Evolutionary conservation across 2,113 vertebrate species (phyloP).

Genomic region (Rhinolophus ferrumequinum): DNA sequence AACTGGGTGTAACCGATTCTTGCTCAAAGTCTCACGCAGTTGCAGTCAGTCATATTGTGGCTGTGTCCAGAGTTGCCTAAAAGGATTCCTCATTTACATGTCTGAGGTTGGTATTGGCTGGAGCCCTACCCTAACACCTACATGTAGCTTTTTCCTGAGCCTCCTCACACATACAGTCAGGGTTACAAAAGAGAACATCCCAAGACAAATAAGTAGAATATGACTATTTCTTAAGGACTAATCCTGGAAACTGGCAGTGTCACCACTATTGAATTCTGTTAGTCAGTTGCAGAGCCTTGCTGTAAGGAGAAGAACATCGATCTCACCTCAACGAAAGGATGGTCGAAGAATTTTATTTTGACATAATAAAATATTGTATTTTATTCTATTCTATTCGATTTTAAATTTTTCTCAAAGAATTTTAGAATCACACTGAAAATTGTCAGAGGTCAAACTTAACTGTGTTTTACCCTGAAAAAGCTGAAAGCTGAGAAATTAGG

Average conservation of each 20-base stretch:
- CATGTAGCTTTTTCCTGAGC: background rate
- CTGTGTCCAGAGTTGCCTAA: background rate
- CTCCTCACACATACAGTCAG: background rate
- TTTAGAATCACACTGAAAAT: background rate
- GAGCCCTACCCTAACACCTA: no score
- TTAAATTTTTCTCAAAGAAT: background rate
- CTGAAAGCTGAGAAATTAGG: background rate
- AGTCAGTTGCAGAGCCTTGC: background rate
- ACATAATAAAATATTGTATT: no score
- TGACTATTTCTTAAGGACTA: background rate
- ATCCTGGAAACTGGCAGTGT: background rate
- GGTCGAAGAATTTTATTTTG: background rate
- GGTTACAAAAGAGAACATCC: background rate
- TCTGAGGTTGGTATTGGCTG: background rate
- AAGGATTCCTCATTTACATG: background rate
- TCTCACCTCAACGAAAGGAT: background rate
- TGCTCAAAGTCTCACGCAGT: background rate
- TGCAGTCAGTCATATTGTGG: background rate
- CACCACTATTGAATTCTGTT: background rate
- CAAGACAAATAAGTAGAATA: background rate
- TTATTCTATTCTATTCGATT: no score
- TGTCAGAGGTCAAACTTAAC: background rate
- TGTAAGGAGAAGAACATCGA: background rate
- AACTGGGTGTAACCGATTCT: background rate
- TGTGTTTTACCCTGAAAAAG: background rate